Percentiles rank a stretch among this genome's conserved stretches.
These are phyloP conservation scores for Spea multiplicata DNA, from an alignment of 2,113 vertebrate genomes.

Conservation along the genomic window DNA sequence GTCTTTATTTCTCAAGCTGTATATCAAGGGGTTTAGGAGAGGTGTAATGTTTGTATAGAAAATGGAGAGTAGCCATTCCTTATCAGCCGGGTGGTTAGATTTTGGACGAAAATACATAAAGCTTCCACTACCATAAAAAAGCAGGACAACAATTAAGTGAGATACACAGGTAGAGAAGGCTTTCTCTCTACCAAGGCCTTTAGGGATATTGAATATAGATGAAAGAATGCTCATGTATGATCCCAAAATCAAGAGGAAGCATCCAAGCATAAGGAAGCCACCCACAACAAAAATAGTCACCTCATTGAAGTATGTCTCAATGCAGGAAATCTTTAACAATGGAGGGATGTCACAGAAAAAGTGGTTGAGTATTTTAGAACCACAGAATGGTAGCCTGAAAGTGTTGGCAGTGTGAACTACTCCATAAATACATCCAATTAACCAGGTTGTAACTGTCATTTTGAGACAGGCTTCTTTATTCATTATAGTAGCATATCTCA, in stretches of 20 bases:
- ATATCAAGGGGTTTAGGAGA: conserved; percentile 60
- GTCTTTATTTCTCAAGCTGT: conserved; percentile 58
- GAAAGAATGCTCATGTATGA: conserved; percentile 54
- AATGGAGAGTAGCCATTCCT: conserved; percentile 47
- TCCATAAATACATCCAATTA: conserved; percentile 12
- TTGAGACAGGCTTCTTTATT: conserved; percentile 25
- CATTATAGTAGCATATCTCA: conserved; percentile 52
- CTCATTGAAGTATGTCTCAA: conserved; percentile 47
- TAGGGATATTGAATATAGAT: conserved; percentile 49
- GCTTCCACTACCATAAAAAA: conserved; percentile 52
- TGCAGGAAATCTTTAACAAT: conserved; percentile 52
- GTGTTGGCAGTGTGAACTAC: conserved; percentile 22
- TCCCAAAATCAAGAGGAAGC: conserved; percentile 47
- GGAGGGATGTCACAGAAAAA: conserved; percentile 58
- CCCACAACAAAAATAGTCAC: conserved; percentile 51
- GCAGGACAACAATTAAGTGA: conserved; percentile 50
- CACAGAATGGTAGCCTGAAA: conserved; percentile 51
- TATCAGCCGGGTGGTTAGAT: conserved; percentile 47
- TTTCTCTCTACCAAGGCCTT: conserved; percentile 49
- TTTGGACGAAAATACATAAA: conserved; percentile 49
- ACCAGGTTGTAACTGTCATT: conserved; percentile 6
- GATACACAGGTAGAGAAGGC: conserved; percentile 55
- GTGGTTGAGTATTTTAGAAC: conserved; percentile 52
- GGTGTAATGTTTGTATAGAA: conserved; percentile 56
- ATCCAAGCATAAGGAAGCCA: conserved; percentile 47